A percentile compares a stretch with the other conserved stretches of the same genome.
Evolutionary conservation across 2,888 invertebrate species (phyloP).

Genomic region (Galerucella calmariensis): DNA sequence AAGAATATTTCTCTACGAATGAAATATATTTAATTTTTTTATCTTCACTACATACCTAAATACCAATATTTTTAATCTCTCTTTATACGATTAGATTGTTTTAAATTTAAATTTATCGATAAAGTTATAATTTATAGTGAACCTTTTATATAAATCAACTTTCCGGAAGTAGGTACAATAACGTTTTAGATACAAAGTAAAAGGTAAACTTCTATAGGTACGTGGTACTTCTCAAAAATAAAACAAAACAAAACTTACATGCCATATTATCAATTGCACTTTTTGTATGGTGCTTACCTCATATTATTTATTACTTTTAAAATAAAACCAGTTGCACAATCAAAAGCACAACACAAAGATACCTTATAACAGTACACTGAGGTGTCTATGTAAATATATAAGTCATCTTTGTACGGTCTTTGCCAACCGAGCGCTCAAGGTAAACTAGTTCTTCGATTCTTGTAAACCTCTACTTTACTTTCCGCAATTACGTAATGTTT

Average conservation of each 20-base stretch:
- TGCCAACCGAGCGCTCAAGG: slow-evolving; percentile 64
- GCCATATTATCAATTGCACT: slow-evolving; percentile 4
- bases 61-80: not conserved
- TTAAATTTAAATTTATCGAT: not conserved
- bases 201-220: not conserved
- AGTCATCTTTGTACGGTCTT: slow-evolving; percentile 57
- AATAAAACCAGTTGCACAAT: slow-evolving; percentile 22
- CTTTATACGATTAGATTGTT: not conserved
- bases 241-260: slow-evolving; percentile 8
- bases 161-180: not conserved
- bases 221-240: slow-evolving; percentile 3
- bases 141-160: not conserved
- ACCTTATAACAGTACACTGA: slow-evolving; percentile 47
- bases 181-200: not conserved
- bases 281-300: slow-evolving; percentile 21
- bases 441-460: slow-evolving; percentile 59
- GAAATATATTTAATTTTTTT: too few species aligned
- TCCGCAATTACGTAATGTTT: slow-evolving; percentile 33
- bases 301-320: slow-evolving; percentile 33
- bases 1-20: too few species aligned
- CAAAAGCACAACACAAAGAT: slow-evolving; percentile 40
- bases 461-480: slow-evolving; percentile 36
- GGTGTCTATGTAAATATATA: slow-evolving; percentile 40
- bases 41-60: too few species aligned
- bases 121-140: not conserved